A percentile compares a stretch with the other conserved stretches of the same genome.
phyloP scores from a whole-genome alignment of 2,888 invertebrate genomes.

The Parnassius smintheus region DNA sequence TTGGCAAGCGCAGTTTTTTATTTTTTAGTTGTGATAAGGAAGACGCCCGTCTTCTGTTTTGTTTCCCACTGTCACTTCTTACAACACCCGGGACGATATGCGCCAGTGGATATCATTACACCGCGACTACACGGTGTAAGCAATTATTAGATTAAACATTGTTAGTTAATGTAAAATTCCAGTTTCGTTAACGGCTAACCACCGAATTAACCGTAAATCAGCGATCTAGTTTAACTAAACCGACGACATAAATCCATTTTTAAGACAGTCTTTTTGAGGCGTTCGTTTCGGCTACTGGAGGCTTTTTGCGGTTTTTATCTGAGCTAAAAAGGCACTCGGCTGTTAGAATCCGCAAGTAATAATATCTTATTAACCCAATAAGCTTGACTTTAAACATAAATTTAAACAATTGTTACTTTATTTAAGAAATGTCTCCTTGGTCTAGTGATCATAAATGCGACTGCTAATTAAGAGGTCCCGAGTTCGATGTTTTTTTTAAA shows the following conservation, averaged over 20 bases:
- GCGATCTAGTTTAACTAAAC: constrained; percentile 18
- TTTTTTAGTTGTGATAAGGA: no score
- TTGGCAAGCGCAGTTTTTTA: no score
- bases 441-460: no score
- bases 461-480: no score
- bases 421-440: no score
- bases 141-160: neutral
- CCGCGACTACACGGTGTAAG: no score
- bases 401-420: no score
- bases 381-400: neutral
- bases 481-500: no score
- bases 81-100: no score
- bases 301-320: constrained; percentile 19
- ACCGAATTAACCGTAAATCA: constrained; percentile 21
- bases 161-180: constrained; percentile 19
- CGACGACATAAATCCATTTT: constrained; percentile 22
- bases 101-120: no score
- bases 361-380: constrained; percentile 11
- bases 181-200: constrained; percentile 10
- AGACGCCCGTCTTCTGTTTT: no score
- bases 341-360: constrained; percentile 9
- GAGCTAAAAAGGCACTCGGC: constrained; percentile 18
- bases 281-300: constrained; percentile 11
- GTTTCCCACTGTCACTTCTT: no score
- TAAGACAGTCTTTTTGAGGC: constrained; percentile 11